Percentiles rank a stretch among this genome's conserved stretches.
phyloP scores from a whole-genome alignment of 1,140 invertebrate genomes.

The Bacillus rossius region DNA sequence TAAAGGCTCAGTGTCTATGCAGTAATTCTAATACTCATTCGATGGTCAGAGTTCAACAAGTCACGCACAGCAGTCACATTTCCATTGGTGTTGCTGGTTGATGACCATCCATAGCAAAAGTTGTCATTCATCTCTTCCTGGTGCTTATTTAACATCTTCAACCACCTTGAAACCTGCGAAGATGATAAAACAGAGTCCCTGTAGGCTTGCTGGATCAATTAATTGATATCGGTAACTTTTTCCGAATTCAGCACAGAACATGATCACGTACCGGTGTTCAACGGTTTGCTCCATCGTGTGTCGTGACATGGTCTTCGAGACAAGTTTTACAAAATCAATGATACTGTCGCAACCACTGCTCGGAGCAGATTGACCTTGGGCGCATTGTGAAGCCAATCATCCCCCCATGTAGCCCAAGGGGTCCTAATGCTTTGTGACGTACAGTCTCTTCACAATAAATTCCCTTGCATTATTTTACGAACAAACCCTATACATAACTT shows the following conservation, averaged over 20 bases:
- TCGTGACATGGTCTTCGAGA: too few relatives aligned
- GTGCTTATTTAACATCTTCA: conserved; percentile 14
- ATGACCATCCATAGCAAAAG: neutral
- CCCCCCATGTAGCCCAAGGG: too few relatives aligned
- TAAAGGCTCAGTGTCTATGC: too few relatives aligned
- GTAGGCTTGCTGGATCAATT: conserved; percentile 11
- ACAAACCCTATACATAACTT: too few relatives aligned
- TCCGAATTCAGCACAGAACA: conserved; percentile 17
- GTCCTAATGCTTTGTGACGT: too few relatives aligned
- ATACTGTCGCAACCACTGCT: too few relatives aligned
- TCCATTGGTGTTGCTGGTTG: neutral
- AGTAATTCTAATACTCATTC: conserved; percentile 1
- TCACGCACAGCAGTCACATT: neutral
- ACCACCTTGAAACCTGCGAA: conserved; percentile 9
- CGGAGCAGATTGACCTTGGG: too few relatives aligned
- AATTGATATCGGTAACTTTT: conserved; percentile 18
- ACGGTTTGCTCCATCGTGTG: too few relatives aligned
- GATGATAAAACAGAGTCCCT: conserved; percentile 9
- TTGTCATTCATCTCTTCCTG: conserved; percentile 13
- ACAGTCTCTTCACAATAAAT: too few relatives aligned
- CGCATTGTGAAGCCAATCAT: too few relatives aligned
- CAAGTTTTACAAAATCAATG: too few relatives aligned
- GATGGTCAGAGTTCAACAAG: neutral
- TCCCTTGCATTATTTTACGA: too few relatives aligned
- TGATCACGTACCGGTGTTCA: conserved; percentile 11